Evolutionary conservation across 2,888 invertebrate species (phyloP).

Genomic region (Ectropis crepuscularia): DNA sequence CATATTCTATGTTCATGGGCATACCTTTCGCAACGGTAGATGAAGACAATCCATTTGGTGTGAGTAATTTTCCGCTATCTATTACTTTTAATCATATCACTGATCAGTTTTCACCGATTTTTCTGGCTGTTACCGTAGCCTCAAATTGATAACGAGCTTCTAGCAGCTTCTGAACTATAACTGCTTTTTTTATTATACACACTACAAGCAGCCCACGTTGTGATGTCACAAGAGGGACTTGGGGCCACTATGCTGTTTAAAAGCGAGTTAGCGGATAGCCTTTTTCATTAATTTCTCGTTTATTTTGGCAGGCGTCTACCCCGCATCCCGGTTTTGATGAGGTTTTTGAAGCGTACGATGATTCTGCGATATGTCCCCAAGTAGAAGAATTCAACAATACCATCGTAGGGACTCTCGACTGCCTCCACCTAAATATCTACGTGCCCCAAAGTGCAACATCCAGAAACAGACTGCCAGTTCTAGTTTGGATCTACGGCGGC

Average conservation of each 20-base stretch:
- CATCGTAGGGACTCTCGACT: constrained; percentile 55
- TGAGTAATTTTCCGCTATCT: constrained; percentile 42
- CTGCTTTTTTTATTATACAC: too few relatives aligned
- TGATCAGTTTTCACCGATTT: too few relatives aligned
- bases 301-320: constrained; percentile 49
- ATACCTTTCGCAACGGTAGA: constrained; percentile 65
- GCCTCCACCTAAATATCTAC: constrained; percentile 61
- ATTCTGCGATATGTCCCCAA: constrained; percentile 63
- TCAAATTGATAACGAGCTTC: too few relatives aligned
- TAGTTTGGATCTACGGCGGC: constrained; percentile 66
- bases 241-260: too few relatives aligned
- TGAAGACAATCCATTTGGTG: constrained; percentile 61
- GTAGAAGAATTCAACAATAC: constrained; percentile 47
- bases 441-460: constrained; percentile 57
- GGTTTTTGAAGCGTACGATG: constrained; percentile 61
- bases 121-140: too few relatives aligned
- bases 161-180: too few relatives aligned
- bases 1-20: constrained; percentile 64
- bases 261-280: too few relatives aligned
- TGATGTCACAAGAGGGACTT: too few relatives aligned
- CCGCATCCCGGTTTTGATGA: constrained; percentile 54
- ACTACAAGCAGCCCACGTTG: too few relatives aligned
- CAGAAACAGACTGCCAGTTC: constrained; percentile 54
- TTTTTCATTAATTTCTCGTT: background rate
- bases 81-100: too few relatives aligned